Evolutionary conservation across 2,888 invertebrate species (phyloP), one percentile per base, ranked within the genome.

Genomic region (Lepeophtheirus nordmannii): DNA sequence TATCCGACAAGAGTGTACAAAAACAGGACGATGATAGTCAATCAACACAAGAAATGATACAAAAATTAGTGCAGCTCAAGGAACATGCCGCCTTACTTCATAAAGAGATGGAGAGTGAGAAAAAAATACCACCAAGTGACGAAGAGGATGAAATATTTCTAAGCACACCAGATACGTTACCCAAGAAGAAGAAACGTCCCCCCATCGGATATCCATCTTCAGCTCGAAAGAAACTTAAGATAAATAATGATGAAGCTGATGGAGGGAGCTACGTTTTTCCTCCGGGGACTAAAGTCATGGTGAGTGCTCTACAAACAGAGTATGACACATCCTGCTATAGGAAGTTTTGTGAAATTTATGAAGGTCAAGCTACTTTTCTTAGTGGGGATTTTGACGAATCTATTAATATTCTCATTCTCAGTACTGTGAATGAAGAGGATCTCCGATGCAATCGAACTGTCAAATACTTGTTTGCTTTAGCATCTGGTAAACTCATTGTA

Each of bases 81-180:
- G 53, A 46, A 8, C 53, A n/a, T 5, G 53, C 53, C n/a, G 53
- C 53, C n/a, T 17, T n/a, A 17, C 53, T 46, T 46, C 53, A 46
- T 46, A 2, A 14, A n/a, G 8, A 46, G 53, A 17, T 17, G 5
- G 53, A 46, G 8, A 46, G 30, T 30, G 30, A 30, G n/a, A 17
- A 46, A 46, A 46, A n/a, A 14, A 46, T 46, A n/a, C 53, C 53
- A n/a, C 53, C 53, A 46, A 46, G 53, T 46, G 53, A 46, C 17
- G 53, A 30, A 46, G 53, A 46, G 14, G 53, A 46, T 46, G 53
- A 46, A 46, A 46, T 46, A 46, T 46, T n/a, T 8, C 53, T 17
- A 46, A 46, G 53, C 53, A 46, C 53, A n/a, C 53, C 53, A 5
- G 53, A 46, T 3, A 14, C 14, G 5, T n/a, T 46, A n/a, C 17